Base-by-base conservation (phyloP, 2,113 vertebrate genomes). In the Proteles cristata region DNA sequence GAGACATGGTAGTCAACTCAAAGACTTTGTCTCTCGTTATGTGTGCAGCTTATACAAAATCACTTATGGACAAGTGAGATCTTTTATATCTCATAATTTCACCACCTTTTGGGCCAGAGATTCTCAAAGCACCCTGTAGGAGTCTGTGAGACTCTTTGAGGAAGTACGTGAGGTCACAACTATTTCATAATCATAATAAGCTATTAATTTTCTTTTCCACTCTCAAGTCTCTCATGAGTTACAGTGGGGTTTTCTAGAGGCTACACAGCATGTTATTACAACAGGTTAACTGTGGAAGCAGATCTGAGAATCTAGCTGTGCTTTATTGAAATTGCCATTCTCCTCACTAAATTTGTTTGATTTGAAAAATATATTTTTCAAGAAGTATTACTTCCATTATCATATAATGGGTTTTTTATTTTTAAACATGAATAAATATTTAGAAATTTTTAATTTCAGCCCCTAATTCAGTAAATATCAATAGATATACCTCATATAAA, bases 401-500 rank as follows among this genome's bases (percentile, higher is more conserved):
- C 7, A 23, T 69, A 74, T 35, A 31, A 53, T 63, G 74, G 21
- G 10, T 48, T 74, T 50, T 76, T 55, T 81, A 68, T 66, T 86
- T 45, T 94, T 90, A 76, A 77, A 96, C 26, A 31, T 58, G 45
- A 82, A 82, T 79, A 61, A 91, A 80, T 85, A 53, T 76, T 74
- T 81, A 39, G 48, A 84, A 93, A 71, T 94, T 90, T 3, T 92
- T 83, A 83, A 71, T 66, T 96, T 96, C 88, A 81, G 71, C 79
- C 96, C 89, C 35, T 94, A 50, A 80, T 82, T 79, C 11, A 87
- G 10, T 95, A 84, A 79, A 21, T 92, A 84, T 45, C 48, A 87
- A 1, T 90, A 63, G 50, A 28, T 93, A 55, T 7, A 45, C n/a
- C 43, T 2, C 14, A 35, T 74, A 10, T 74, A 90, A 65, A 69